Evolutionary conservation across 2,797 vertebrate genomes (phyloP).

Genomic region (Micrastur ruficollis): DNA sequence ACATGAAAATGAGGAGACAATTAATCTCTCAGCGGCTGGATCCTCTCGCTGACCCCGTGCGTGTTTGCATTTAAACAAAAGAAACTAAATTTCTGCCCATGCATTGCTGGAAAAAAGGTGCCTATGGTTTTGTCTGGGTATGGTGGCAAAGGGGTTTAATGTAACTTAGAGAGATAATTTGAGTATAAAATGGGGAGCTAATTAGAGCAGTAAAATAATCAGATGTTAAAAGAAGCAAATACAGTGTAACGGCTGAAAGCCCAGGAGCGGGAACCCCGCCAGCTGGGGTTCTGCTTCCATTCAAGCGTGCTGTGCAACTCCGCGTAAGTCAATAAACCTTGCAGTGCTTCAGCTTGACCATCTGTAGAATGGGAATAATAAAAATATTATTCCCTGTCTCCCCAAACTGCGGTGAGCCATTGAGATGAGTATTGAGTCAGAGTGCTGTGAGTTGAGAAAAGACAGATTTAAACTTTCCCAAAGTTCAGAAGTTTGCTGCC

Average conservation of each 20-base stretch:
- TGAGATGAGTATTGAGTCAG: slow-evolving; percentile 33
- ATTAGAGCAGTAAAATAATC: slow-evolving; percentile 44
- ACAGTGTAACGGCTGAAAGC: neutral
- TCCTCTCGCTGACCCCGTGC: neutral
- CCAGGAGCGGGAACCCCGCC: slow-evolving; percentile 48
- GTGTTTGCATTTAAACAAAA: slow-evolving; percentile 12
- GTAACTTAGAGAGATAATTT: neutral
- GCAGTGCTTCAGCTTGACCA: slow-evolving; percentile 40
- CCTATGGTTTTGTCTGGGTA: neutral
- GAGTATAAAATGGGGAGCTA: neutral
- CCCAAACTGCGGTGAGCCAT: slow-evolving; percentile 28
- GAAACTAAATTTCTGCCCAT: neutral
- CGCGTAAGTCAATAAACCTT: slow-evolving; percentile 65
- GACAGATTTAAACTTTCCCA: slow-evolving; percentile 55
- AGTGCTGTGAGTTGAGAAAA: slow-evolving; percentile 50
- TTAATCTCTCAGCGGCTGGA: neutral
- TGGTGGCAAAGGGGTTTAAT: neutral
- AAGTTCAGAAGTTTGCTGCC: slow-evolving; percentile 58
- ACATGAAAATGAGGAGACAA: neutral
- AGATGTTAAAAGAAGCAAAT: slow-evolving; percentile 31
- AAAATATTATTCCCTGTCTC: slow-evolving; percentile 66
- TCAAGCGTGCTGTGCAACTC: slow-evolving; percentile 51
- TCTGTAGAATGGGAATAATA: slow-evolving; percentile 59
- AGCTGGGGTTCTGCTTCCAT: slow-evolving; percentile 65
- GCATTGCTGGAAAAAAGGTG: neutral